Percentiles rank a stretch among this genome's conserved stretches.
These are phyloP conservation scores for Leptarthrus brevirostris DNA, from an alignment of 2,888 invertebrate genomes.

Conservation along the genomic window DNA sequence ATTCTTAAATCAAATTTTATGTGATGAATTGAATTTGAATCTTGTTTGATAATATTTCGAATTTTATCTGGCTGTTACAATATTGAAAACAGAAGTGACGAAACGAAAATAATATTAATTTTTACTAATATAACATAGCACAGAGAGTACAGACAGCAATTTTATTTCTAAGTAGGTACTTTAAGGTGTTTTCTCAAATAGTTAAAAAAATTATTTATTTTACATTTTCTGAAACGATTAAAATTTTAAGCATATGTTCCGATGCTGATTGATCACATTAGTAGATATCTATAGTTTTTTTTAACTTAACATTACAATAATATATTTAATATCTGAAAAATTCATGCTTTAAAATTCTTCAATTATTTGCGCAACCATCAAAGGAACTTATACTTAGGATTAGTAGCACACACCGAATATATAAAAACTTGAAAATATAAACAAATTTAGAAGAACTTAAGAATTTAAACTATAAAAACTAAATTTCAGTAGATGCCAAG, in stretches of 20 bases:
- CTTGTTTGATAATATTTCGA: slow-evolving; percentile 20
- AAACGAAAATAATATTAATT: slow-evolving; percentile 21
- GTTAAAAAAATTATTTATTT: slow-evolving; percentile 8
- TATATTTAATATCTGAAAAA: background rate
- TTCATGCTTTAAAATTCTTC: slow-evolving; percentile 1
- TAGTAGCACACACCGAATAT: slow-evolving; percentile 45
- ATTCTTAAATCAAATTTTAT: slow-evolving; percentile 15
- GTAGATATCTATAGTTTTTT: no score
- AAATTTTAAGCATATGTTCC: slow-evolving; percentile 40
- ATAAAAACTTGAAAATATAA: slow-evolving; percentile 9
- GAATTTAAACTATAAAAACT: slow-evolving; percentile 39
- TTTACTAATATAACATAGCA: slow-evolving; percentile 39
- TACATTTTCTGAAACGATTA: slow-evolving; percentile 27
- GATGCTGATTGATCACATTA: slow-evolving; percentile 14
- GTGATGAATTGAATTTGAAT: slow-evolving; percentile 30
- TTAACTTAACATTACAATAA: no score
- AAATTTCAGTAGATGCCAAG: slow-evolving; percentile 33
- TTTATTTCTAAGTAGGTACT: slow-evolving; percentile 35
- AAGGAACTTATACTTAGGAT: slow-evolving; percentile 37
- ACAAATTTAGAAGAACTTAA: slow-evolving; percentile 28
- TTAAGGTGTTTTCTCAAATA: slow-evolving; percentile 17
- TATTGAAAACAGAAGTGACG: slow-evolving; percentile 36
- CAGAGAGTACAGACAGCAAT: slow-evolving; percentile 47
- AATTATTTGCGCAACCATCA: slow-evolving; percentile 16
- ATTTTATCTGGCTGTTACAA: slow-evolving; percentile 28